Evolutionary conservation across 2,113 vertebrate genomes (phyloP), one percentile per base, ranked within the genome.

Genomic region (Oophaga pumilio): DNA sequence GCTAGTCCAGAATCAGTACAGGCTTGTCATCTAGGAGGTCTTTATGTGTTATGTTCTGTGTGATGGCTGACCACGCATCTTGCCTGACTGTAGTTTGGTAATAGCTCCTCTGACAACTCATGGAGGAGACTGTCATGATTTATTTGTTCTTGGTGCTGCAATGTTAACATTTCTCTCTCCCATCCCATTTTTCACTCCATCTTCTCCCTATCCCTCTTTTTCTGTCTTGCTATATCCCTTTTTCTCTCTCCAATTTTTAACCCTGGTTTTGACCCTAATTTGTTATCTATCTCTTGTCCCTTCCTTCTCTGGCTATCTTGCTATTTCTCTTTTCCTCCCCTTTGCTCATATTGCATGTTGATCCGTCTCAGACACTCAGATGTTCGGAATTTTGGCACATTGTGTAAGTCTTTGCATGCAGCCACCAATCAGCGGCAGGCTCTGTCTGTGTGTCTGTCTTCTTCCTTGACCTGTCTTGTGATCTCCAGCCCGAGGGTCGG

Each of bases 371-470:
- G 87, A 77, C 81, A 77, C 73, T 77, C 87, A 88, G 80, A 88
- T 68, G 81, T 77, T 84, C 49, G 81, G 87, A 84, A 62, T 77
- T 84, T 76, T 87, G 81, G 87, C 87, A 68, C 73, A 84, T 77
- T 84, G 87, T 77, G 87, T 88, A 88, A 84, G 87, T 88, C 79
- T 87, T 82, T 87, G 79, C 57, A 74, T 82, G 79, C 79, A 87
- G 79, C 68, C 78, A 87, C 26, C 73, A 71, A 11, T 73, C 66
- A 81, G 53, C 62, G 26, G 66, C 85, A 87, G 85, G 76, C 66
- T 81, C 60, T 86, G 84, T 86, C 73, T 81, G 53, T 87, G 66
- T 83, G 79, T 87, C 62, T 87, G 66, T 81, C 64, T 81, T 81
- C 28, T 57, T 82, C 78, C 78, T 87, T 87, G 76, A 80, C 62